Evolutionary conservation across 2,113 vertebrate genomes (phyloP), one percentile per base, ranked within the genome.

Genomic region (Martes martes): DNA sequence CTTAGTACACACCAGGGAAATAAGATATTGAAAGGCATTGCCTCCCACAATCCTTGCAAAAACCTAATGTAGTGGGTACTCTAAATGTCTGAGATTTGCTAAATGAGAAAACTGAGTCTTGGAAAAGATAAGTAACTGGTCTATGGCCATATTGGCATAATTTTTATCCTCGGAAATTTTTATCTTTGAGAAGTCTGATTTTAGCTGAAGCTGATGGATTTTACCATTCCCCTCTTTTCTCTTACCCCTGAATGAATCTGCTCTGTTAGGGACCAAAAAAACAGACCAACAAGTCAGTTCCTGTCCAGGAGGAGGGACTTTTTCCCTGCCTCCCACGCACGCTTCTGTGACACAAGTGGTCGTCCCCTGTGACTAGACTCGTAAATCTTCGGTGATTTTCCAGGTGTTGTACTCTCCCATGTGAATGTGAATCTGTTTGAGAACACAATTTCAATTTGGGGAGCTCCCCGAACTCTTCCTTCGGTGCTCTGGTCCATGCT

Each of bases 391-490:
- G 36, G 47, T 67, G 8, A 74, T 89, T 91, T 80, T n/a, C 19
- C 13, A 39, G 31, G n/a, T 45, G 18, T 81, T 65, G 76, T 61
- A 61, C 24, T 36, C 39, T 89, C 31, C 23, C 69, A 18, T 78
- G 50, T 71, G 50, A 63, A 85, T 65, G 45, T 91, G 28, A 13
- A 4, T 74, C 59, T 97, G 18, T 89, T 88, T 76, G 6, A 67
- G 71, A 59, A 71, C 42, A 57, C 55, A 85, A 59, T 87, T 83
- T 93, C 24, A 83, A 42, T 47, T 67, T 33, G 33, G 23, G 39
- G 55, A 57, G 18, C 24, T 1, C 11, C 7, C 55, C 2, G 18
- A 36, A 16, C n/a, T 74, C 39, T 59, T 57, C 16, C 13, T 71
- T 33, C 11, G 1, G 13, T 10, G 24, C 19, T 81, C 89, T 92